Conservation (phyloP, 1,140 invertebrate species). For the Drosophila novamexicana region DNA sequence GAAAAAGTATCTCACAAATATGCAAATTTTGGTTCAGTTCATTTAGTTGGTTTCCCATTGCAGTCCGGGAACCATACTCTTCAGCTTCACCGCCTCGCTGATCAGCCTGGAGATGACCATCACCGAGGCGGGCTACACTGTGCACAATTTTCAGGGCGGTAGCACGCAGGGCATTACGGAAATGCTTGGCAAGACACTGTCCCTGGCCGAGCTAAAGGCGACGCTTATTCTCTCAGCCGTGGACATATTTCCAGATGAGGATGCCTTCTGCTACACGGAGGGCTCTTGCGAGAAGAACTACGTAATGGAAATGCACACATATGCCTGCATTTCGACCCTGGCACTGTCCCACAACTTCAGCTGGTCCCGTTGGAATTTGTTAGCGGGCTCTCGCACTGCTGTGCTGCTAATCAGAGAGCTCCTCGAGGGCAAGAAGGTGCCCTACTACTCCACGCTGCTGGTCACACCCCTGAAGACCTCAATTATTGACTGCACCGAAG, state of each 20-base stretch:
- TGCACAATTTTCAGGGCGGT: constrained; percentile 81
- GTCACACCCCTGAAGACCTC: constrained; percentile 87
- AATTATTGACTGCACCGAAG: constrained; percentile 89
- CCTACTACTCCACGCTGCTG: constrained; percentile 86
- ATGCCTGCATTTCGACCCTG: constrained; percentile 92
- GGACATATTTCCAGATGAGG: constrained; percentile 95
- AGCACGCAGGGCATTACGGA: constrained; percentile 70
- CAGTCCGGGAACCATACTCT: constrained; percentile 85
- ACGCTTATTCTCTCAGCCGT: constrained; percentile 86
- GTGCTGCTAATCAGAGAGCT: constrained; percentile 90
- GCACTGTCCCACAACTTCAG: constrained; percentile 92
- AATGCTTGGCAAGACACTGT: constrained; percentile 77
- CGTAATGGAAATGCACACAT: constrained; percentile 91
- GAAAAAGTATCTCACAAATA: constrained; percentile 69
- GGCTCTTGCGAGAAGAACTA: constrained; percentile 89
- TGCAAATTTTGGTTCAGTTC: not conserved
- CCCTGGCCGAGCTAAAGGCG: constrained; percentile 70
- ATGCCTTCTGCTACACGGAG: constrained; percentile 93
- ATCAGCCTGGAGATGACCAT: constrained; percentile 89
- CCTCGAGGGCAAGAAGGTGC: constrained; percentile 87
- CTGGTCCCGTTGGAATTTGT: constrained; percentile 95
- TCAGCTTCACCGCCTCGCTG: constrained; percentile 89
- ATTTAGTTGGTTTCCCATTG: not conserved
- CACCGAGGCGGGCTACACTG: constrained; percentile 84
- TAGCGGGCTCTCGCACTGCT: constrained; percentile 88